Conservation (phyloP, 2,888 invertebrate species). For the Dorcus hopei region DNA sequence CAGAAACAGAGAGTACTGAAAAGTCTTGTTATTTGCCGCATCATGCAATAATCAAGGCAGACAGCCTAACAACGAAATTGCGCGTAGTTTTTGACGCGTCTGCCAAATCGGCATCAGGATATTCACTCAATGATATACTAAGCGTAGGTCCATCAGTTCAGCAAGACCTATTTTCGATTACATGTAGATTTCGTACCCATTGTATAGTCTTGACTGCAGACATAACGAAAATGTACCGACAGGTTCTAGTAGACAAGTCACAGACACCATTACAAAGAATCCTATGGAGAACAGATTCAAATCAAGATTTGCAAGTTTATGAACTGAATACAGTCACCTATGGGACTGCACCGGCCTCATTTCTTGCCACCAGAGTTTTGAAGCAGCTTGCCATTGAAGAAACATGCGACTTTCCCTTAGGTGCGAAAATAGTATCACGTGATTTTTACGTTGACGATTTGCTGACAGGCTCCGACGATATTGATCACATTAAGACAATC, state of each 20-base stretch:
- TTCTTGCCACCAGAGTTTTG: background rate
- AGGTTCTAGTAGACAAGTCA: background rate
- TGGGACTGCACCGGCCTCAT: background rate
- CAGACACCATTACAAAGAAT: background rate
- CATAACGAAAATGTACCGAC: conserved; percentile 1
- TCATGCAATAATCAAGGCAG: background rate
- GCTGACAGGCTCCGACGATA: background rate
- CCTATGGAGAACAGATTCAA: background rate
- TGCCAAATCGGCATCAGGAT: conserved; percentile 1
- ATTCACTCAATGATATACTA: conserved; percentile 9
- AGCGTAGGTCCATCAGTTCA: background rate
- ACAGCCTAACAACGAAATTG: conserved; percentile 3
- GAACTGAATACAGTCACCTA: background rate
- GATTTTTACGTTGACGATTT: conserved; percentile 5
- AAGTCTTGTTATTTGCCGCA: conserved; percentile 8
- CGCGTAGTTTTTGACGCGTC: background rate
- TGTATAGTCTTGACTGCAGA: background rate
- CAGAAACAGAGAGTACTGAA: no score
- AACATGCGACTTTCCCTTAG: background rate
- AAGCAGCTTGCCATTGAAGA: conserved; percentile 1
- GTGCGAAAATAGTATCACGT: background rate
- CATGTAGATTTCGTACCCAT: background rate
- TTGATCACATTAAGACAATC: background rate
- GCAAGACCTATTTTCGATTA: conserved; percentile 6
- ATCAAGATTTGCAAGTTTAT: background rate